Percentiles rank a stretch among this genome's conserved stretches.
Evolutionary conservation across 2,888 invertebrate genomes (phyloP).

Genomic region (Tipula confusa): DNA sequence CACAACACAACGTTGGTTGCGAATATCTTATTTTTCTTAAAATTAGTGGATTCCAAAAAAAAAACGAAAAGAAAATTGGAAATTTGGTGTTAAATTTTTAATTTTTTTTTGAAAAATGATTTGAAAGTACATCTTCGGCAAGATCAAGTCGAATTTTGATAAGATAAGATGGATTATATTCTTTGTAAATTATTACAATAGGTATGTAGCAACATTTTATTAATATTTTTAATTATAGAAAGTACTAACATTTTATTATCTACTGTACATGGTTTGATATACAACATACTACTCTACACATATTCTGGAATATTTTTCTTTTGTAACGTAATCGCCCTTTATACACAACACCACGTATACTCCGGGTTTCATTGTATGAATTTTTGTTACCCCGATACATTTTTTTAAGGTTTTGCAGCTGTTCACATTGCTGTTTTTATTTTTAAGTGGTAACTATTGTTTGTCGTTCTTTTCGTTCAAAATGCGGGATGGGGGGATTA

Average conservation of each 20-base stretch:
- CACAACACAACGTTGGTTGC: background rate
- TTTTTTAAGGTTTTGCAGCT: background rate
- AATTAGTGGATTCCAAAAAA: background rate
- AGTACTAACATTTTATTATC: background rate
- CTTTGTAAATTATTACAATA: conserved; percentile 3
- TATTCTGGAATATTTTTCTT: background rate
- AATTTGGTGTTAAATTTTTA: background rate
- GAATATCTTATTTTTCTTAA: background rate
- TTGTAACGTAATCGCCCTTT: background rate
- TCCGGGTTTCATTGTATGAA: background rate
- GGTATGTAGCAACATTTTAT: background rate
- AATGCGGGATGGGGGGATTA: background rate
- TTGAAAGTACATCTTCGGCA: background rate
- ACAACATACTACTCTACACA: background rate
- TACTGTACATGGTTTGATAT: background rate
- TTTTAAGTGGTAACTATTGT: background rate
- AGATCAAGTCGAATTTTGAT: background rate
- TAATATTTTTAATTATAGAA: background rate
- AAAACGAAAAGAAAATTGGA: background rate
- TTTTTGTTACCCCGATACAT: background rate
- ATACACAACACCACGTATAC: background rate
- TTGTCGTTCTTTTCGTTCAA: background rate
- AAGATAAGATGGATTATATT: conserved; percentile 7
- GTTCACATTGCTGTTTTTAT: background rate
- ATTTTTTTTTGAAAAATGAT: background rate